These are phyloP conservation scores for Chaetophractus vellerosus DNA, from an alignment of 2,797 vertebrate genomes.

Conservation along the genomic window DNA sequence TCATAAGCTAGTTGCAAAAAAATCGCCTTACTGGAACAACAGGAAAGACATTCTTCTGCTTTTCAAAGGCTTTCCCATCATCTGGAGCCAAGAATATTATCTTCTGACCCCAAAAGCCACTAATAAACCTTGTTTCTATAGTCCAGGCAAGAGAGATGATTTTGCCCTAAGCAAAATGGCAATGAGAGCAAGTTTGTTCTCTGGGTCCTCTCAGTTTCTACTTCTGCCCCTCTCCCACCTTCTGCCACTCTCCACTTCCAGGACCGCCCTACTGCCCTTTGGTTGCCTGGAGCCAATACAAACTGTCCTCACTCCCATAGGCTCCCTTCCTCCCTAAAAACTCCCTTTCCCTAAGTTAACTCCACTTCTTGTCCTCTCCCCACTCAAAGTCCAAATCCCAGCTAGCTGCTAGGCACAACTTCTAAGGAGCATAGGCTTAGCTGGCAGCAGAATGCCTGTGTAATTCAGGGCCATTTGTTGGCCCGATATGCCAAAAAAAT, in stretches of 20 bases:
- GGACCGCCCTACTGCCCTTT: neutral
- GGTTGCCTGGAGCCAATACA: neutral
- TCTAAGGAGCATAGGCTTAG: neutral
- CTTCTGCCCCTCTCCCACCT: neutral
- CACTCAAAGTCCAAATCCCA: conserved; percentile 1
- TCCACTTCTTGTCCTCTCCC: neutral
- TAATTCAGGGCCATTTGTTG: neutral
- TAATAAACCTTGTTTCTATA: conserved; percentile 77
- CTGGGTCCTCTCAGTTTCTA: neutral
- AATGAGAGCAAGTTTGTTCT: conserved; percentile 38
- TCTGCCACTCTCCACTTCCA: neutral
- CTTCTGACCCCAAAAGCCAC: conserved; percentile 82
- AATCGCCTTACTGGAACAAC: conserved; percentile 78
- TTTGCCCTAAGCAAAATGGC: conserved; percentile 9
- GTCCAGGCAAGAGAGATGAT: conserved; percentile 32
- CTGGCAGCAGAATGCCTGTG: neutral
- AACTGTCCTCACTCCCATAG: neutral
- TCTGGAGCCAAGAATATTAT: conserved; percentile 82
- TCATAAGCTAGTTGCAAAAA: conserved; percentile 77
- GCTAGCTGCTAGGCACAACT: neutral
- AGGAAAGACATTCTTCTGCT: conserved; percentile 84
- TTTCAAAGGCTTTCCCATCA: conserved; percentile 84
- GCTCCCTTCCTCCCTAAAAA: conserved; percentile 2
- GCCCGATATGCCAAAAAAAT: neutral
- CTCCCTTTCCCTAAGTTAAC: neutral